These are phyloP conservation scores for Ailuropoda melanoleuca DNA, from an alignment of 2,113 vertebrate species.

Conservation along the genomic window DNA sequence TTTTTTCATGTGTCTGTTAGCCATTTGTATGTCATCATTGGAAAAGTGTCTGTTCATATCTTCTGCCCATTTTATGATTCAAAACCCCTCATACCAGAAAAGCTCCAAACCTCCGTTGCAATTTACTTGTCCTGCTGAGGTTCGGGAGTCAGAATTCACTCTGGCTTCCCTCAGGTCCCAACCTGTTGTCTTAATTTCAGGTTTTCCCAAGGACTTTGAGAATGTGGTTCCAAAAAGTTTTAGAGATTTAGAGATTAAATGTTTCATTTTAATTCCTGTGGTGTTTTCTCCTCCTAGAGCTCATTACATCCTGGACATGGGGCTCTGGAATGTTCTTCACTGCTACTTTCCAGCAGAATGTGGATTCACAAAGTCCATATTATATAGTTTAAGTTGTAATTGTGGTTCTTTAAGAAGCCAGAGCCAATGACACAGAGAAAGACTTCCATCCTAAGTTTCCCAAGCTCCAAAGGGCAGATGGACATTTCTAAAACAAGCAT, in stretches of 20 bases:
- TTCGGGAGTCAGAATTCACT: neutral
- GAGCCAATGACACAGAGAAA: neutral
- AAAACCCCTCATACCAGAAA: neutral
- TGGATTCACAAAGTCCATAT: neutral
- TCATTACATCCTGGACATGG: neutral
- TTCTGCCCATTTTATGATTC: neutral
- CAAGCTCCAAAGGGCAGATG: neutral
- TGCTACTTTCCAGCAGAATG: neutral
- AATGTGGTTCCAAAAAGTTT: neutral
- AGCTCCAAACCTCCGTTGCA: neutral
- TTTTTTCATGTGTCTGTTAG: no score
- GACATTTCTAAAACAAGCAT: neutral
- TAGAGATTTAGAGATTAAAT: neutral
- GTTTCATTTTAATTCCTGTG: slow-evolving; percentile 37
- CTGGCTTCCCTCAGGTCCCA: neutral
- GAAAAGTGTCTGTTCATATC: no score
- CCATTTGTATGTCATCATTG: no score
- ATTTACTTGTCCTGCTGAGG: neutral
- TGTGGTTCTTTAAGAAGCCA: slow-evolving; percentile 4
- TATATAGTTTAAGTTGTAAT: neutral
- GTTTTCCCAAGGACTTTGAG: neutral
- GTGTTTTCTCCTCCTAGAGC: slow-evolving; percentile 8
- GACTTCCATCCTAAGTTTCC: neutral
- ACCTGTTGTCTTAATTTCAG: neutral
- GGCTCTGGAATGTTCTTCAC: neutral